Evolutionary conservation across 1,140 invertebrate genomes (phyloP), one percentile per base, ranked within the genome.

Genomic region (Mizuhopecten yessoensis): DNA sequence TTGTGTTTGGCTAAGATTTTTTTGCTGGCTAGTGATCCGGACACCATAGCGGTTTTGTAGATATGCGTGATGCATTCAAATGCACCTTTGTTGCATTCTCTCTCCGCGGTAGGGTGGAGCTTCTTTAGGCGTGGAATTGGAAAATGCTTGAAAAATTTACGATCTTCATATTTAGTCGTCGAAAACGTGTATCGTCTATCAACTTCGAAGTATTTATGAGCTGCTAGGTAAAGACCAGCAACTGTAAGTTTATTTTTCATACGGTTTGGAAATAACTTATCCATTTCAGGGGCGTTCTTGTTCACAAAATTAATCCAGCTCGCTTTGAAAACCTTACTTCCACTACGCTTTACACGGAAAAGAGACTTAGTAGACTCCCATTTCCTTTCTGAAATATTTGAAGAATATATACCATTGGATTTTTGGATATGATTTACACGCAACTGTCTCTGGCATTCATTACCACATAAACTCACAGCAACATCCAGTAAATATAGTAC

Each of bases 191-290:
- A 89, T 29, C 91, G 75, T 86, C 86, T 87, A 49, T 92, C 91
- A 20, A 89, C 42, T 87, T 90, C 89, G 49, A 92, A 92, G 88
- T 92, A 92, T 86, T 92, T 92, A 33, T 92, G 89, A 45, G 89
- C 91, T 10, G 91, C 91, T 20, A 92, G 15, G n/a, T 90, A 92
- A 33, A 89, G 39, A 39, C 91, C 91, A 36, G 89, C 86, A 34
- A 88, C 0, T 89, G 23, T 89, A 10, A 92, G 39, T 13, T 36
- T 34, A 2, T 88, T 34, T 20, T 9, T 29, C 34, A 92, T 20
- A 34, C 86, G 75, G 34, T 90, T 92, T 29, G 57, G 57, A 29
- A 75, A 75, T 75, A 75, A 29, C 23, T 75, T 75, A 7, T 29
- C 57, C 57, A 29, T 75, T 11, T 5, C 1, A 1, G 1, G 1